Percentiles rank a stretch among this genome's conserved stretches.
These are phyloP conservation scores for Chrysodeixis includens DNA, from an alignment of 2,888 invertebrate genomes.

Conservation along the genomic window DNA sequence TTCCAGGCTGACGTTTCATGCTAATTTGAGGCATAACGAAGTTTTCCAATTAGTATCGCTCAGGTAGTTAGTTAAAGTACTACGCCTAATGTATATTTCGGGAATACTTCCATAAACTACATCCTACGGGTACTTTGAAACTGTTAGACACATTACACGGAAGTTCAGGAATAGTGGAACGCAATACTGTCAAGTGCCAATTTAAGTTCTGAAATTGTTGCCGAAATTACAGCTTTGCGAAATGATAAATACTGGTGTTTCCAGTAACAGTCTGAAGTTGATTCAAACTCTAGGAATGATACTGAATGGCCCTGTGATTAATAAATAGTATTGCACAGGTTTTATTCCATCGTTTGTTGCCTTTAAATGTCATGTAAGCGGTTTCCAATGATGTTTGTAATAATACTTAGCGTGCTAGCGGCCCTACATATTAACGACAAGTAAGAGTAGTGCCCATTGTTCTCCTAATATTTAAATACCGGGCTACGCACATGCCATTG, in stretches of 20 bases:
- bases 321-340: neutral
- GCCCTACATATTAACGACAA: neutral
- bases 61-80: constrained; percentile 4
- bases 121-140: neutral
- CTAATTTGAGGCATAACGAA: neutral
- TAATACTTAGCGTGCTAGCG: neutral
- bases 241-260: neutral
- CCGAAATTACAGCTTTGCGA: neutral
- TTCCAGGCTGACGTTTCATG: neutral
- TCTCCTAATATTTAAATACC: constrained; percentile 1
- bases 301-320: neutral
- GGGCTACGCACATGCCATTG: neutral
- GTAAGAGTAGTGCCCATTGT: constrained; percentile 2
- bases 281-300: neutral
- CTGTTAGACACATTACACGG: neutral
- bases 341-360: neutral
- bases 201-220: neutral
- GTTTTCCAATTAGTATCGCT: neutral
- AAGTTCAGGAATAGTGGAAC: neutral
- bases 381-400: neutral
- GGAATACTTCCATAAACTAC: neutral
- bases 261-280: neutral
- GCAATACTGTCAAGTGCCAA: neutral
- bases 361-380: neutral
- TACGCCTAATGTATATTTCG: neutral